These are phyloP conservation scores for Vireo griseus DNA, from an alignment of 2,797 vertebrate genomes.

Conservation along the genomic window DNA sequence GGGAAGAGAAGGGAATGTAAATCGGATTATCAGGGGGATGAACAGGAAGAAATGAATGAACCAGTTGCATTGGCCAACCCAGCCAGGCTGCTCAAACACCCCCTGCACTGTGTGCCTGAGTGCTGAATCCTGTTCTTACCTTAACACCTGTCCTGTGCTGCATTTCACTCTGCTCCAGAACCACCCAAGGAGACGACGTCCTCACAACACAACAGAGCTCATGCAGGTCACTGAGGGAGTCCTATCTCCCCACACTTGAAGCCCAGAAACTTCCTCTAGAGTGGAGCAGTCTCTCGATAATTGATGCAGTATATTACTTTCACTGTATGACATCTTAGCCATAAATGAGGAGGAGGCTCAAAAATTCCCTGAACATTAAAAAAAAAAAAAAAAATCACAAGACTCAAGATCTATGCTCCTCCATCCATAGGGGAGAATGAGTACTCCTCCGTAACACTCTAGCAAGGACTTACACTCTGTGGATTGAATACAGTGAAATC, in stretches of 20 bases:
- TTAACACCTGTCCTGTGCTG: neutral
- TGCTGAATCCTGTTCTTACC: neutral
- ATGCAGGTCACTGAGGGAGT: neutral
- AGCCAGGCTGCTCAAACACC: neutral
- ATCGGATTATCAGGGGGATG: constrained; percentile 80
- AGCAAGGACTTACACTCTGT: neutral
- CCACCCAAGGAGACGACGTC: neutral
- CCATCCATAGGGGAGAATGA: neutral
- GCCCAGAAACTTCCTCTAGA: neutral
- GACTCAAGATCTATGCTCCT: neutral
- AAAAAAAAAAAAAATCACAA: neutral
- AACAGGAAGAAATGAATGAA: neutral
- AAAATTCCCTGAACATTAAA: neutral
- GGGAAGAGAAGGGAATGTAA: constrained; percentile 86
- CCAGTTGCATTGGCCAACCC: neutral
- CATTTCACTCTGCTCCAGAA: neutral
- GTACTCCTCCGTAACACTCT: neutral
- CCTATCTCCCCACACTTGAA: neutral
- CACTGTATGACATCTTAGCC: neutral
- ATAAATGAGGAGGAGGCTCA: neutral
- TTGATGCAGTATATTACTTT: neutral
- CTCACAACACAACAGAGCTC: neutral
- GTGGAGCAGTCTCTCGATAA: neutral
- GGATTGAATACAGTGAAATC: neutral
- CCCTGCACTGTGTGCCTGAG: fast-evolving